phyloP scores from a whole-genome alignment of 2,113 vertebrate species.

The Crotophaga sulcirostris region DNA sequence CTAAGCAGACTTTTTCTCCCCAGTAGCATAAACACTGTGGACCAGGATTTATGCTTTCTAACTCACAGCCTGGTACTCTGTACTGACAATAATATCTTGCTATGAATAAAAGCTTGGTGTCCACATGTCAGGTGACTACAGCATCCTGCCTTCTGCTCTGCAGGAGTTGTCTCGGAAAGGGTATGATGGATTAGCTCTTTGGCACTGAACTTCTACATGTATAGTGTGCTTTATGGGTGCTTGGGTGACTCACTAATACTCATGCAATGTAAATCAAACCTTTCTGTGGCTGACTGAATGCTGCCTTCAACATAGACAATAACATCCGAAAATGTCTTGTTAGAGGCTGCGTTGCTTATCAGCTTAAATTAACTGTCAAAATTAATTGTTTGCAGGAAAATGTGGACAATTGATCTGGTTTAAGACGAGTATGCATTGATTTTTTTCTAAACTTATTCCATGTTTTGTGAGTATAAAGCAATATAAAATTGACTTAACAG shows the following conservation, averaged over 20 bases:
- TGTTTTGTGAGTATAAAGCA: neutral
- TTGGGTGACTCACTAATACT: neutral
- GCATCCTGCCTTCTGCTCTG: neutral
- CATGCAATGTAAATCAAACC: neutral
- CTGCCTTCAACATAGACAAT: neutral
- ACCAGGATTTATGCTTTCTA: neutral
- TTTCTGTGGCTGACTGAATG: neutral
- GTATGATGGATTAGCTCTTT: neutral
- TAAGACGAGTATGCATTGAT: neutral
- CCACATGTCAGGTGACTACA: neutral
- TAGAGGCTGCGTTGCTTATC: neutral
- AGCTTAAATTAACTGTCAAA: neutral
- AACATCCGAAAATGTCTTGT: neutral
- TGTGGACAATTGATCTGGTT: neutral
- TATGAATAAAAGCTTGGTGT: neutral
- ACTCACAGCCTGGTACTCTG: neutral
- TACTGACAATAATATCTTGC: neutral
- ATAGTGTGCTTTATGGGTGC: neutral
- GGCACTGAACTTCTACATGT: neutral
- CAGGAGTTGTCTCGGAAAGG: neutral
- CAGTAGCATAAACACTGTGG: neutral
- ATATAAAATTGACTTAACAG: neutral
- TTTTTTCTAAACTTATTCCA: neutral
- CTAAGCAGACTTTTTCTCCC: neutral
- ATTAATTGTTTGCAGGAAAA: neutral